Evolutionary conservation across 2,888 invertebrate genomes (phyloP), one percentile per base, ranked within the genome.

Genomic region (Eilema griseolum): DNA sequence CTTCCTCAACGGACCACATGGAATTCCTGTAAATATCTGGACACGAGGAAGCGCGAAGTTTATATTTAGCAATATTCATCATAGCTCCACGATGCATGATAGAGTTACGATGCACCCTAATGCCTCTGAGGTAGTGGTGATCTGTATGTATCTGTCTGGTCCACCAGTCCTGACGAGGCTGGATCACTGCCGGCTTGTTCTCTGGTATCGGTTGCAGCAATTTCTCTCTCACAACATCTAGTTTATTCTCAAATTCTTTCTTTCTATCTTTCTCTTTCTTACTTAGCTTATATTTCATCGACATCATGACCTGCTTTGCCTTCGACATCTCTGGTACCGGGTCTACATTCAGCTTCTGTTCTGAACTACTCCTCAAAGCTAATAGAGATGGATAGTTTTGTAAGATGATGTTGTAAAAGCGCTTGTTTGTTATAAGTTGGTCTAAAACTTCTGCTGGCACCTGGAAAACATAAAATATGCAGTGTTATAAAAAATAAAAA

Each of bases 21-120:
- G 98, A 98, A 88, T 98, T 98, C 78, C 97, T 96, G 86, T 97
- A 98, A 85, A 99, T 98, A 90, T 99, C 97, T 0, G 99, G 99
- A 88, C 99, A 99, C 62, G 98, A 98, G n/a, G 98, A 98, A 1
- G 98, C 98, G 67, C 98, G 95, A 70, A 98, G 92, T 71, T 97
- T 96, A 89, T 98, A 98, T 80, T 98, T 97, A 77, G 97, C 97
- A 76, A 98, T 97, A 88, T 98, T 98, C 88, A 98, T 95, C 96
- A 98, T 97, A 67, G 98, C 98, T 28, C 98, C 98, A 61, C 98
- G 96, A 90, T 98, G 98, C 96, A 98, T 98, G 69, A 98, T 97
- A 3, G 98, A 98, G 88, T 98, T 98, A 81, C 98, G 96, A 88
- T 98, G 98, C 11, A 97, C 95, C 82, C 96, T 94, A 64, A 97